phyloP scores from a whole-genome alignment of 2,113 vertebrate species.

The Pseudonaja textilis region DNA sequence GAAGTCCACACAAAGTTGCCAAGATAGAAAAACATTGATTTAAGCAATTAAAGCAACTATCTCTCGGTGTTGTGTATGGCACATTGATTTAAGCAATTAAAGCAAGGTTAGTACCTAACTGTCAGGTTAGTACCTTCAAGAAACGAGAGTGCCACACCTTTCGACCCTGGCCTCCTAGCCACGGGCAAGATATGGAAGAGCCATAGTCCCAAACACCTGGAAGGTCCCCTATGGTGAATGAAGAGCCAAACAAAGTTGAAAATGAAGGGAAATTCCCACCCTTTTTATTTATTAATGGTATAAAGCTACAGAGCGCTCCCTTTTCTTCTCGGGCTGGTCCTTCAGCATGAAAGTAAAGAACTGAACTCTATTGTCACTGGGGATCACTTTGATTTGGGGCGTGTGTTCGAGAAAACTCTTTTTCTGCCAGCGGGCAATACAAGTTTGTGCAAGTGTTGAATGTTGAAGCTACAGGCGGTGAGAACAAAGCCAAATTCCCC shows the following conservation, averaged over 20 bases:
- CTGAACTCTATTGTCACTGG: constrained; percentile 26
- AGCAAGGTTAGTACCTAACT: no score
- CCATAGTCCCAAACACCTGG: neutral
- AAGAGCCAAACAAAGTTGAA: neutral
- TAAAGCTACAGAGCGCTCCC: neutral
- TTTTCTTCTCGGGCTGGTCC: neutral
- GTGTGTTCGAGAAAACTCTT: constrained; percentile 31
- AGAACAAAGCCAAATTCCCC: constrained; percentile 49
- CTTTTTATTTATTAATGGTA: neutral
- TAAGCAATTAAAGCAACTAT: neutral
- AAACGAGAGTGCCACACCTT: neutral
- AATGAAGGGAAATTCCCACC: neutral
- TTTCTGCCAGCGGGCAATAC: constrained; percentile 55
- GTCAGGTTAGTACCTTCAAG: neutral
- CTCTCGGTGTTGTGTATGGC: neutral
- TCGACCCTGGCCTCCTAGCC: neutral
- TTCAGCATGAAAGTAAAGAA: constrained; percentile 1
- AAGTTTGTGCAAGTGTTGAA: constrained; percentile 58
- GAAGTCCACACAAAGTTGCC: neutral
- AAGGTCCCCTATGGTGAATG: neutral
- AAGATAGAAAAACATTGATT: neutral
- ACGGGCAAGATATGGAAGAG: neutral
- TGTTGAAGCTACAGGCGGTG: constrained; percentile 40
- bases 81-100: no score
- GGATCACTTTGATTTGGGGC: constrained; percentile 55